Base-by-base conservation (phyloP, 2,797 vertebrate species). In the Sebastes trivittatus region DNA sequence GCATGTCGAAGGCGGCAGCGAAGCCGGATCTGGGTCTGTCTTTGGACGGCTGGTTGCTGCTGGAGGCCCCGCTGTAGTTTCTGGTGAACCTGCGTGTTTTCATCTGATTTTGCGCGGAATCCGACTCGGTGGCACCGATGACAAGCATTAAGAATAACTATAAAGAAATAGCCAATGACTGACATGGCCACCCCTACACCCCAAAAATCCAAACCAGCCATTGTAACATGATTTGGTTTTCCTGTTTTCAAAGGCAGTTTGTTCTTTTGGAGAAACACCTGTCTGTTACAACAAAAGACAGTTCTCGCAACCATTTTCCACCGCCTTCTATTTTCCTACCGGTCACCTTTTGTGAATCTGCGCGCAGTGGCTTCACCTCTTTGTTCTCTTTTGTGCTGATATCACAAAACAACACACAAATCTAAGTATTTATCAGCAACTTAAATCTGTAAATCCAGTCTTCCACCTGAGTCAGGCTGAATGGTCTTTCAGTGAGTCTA, bases 381-480 rank as follows among this genome's bases (percentile, higher is more conserved):
- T 85, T 79, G 36, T 86, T 80, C 72, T 75, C 70, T 4, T 78
- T 83, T 63, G 55, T 46, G 1, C 30, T 1, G 1, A 49, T 52
- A 25, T 70, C 59, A 56, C 27, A 77, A 70, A 87, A 70, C 59
- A 64, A 46, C 65, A 27, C 29, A 52, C 36, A 74, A 52, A 80
- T 64, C 20, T 20, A 30, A 36, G 52, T 59, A n/a, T 86, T 73
- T 84, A 89, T 90, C 84, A 78, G 61, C 56, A 52, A 34, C 58
- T 67, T 54, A 14, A 27, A 91, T 86, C 77, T 83, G 46, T 16
- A 82, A 63, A 83, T 71, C 46, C 70, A 69, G 30, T 60, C 77
- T 76, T 89, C 16, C 60, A 61, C 72, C 78, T 84, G 83, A 81
- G 60, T 63, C 71, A 14, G 30, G 14, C 80, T 78, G 72, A 87